Conservation (phyloP, 2,797 vertebrate genomes). For the Liparis tanakae region DNA sequence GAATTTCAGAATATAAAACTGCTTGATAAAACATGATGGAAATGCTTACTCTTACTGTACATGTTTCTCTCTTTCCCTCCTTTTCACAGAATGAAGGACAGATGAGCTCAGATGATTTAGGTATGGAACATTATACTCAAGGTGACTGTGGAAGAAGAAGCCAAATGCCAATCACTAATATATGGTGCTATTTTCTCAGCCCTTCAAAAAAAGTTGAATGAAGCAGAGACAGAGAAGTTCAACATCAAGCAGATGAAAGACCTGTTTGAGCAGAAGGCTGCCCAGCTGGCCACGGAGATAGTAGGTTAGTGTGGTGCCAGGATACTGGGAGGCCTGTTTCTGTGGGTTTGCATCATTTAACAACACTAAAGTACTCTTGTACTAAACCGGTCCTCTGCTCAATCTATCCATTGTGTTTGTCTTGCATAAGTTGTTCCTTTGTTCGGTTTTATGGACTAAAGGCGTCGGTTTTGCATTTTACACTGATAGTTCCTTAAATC, state of each 20-base stretch:
- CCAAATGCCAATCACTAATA: constrained; percentile 24
- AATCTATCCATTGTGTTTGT: constrained; percentile 16
- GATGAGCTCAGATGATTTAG: constrained; percentile 84
- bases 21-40: constrained; percentile 14
- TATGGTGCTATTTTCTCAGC: constrained; percentile 57
- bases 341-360: constrained; percentile 24
- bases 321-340: constrained; percentile 31
- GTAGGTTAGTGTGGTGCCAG: constrained; percentile 87
- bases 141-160: background rate
- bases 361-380: constrained; percentile 31
- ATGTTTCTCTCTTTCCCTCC: constrained; percentile 63
- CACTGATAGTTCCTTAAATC: background rate
- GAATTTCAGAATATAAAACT: constrained; percentile 5
- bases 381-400: constrained; percentile 10
- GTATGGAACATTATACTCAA: constrained; percentile 70
- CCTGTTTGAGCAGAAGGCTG: constrained; percentile 98
- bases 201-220: constrained; percentile 91
- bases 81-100: constrained; percentile 87
- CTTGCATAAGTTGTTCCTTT: background rate
- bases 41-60: constrained; percentile 41
- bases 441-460: background rate
- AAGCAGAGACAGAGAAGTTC: constrained; percentile 95
- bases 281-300: constrained; percentile 96
- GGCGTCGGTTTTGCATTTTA: background rate
- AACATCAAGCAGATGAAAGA: constrained; percentile 99